Base-by-base conservation (phyloP, 2,888 invertebrate species). In the Acrocera orbiculus region DNA sequence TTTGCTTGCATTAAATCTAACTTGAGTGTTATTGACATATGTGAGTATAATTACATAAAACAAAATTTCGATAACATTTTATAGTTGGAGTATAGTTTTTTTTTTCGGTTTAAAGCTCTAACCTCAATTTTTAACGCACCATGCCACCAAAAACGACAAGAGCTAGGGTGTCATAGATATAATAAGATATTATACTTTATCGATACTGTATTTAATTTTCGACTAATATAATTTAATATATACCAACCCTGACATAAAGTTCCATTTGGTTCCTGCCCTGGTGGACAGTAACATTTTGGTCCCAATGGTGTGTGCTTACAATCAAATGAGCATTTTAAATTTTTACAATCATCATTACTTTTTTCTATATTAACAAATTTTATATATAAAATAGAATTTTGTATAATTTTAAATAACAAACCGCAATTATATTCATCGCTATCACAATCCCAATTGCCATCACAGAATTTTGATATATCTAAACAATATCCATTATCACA, bases 231-330 rank as follows among this genome's bases (percentile, higher is more conserved):
- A n/a, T n/a, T n/a, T n/a, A n/a, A n/a, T n/a, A n/a, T n/a, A n/a
- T 13, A 14, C 15, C 16, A 50, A 67, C 66, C 65, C 32, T 70
- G 62, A 50, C 83, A 83, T 32, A 58, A 61, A 15, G 66, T 70
- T 34, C 61, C 67, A 40, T 68, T 63, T 3, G 75, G 50, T 44
- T 54, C 54, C 54, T 71, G 68, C 1, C 83, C 82, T 24, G 59
- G 54, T 14, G 67, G 66, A 61, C 86, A 86, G 63, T 69, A 83
- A 61, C 86, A 86, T 34, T 67, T 64, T 22, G 75, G 69, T 4
- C 82, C 83, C 41, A 64, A 63, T 35, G 68, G 68, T 42, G 81
- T 81, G 27, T 74, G 68, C 47, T 68, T 71, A 55, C 83, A 85
- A 32, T 71, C 73, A 53, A 67, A 66, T 46, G 65, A 65, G 58